phyloP scores from a whole-genome alignment of 2,888 invertebrate species.

The Miltochrista miniata region DNA sequence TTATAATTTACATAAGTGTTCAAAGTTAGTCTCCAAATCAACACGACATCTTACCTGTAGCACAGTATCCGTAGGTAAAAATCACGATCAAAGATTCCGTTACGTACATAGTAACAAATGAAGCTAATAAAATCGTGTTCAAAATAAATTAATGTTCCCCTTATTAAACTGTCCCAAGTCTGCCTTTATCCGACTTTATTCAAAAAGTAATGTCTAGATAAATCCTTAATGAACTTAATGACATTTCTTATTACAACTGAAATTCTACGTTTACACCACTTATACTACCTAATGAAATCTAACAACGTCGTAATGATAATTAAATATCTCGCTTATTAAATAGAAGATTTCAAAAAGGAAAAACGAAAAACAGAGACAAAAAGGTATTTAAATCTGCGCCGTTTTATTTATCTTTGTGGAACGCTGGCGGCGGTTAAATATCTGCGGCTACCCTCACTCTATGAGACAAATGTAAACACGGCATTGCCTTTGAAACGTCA shows the following conservation, averaged over 20 bases:
- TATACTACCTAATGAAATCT: slow-evolving; percentile 20
- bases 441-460: slow-evolving; percentile 64
- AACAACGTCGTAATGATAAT: slow-evolving; percentile 31
- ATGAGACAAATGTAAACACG: slow-evolving; percentile 74
- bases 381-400: slow-evolving; percentile 75
- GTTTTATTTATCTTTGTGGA: slow-evolving; percentile 73
- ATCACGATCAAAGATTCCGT: no score
- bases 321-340: slow-evolving; percentile 36
- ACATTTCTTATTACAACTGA: no score
- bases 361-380: slow-evolving; percentile 59
- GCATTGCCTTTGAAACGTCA: slow-evolving; percentile 68
- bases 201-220: no score
- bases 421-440: slow-evolving; percentile 73
- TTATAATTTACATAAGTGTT: no score
- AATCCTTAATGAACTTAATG: no score
- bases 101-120: background rate
- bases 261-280: background rate
- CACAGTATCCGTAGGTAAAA: no score
- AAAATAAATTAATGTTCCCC: no score
- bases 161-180: no score
- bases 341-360: slow-evolving; percentile 46
- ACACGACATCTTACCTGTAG: no score
- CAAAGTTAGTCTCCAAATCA: no score
- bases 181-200: no score
- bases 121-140: background rate